Evolutionary conservation across 2,888 invertebrate species (phyloP), one percentile per base, ranked within the genome.

Genomic region (Sarcophaga rosellei): DNA sequence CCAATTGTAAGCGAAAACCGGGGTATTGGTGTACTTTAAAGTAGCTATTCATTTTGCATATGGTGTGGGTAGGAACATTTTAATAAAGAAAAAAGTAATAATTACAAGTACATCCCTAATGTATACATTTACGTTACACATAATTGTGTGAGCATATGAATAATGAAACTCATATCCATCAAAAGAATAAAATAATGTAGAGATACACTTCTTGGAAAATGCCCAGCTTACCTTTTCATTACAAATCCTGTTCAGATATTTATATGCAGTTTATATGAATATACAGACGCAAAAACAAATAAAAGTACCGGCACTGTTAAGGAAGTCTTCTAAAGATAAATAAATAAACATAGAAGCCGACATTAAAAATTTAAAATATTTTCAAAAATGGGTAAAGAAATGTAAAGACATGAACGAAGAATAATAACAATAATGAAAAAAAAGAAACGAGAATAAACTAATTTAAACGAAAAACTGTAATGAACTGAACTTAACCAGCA

Each of bases 341-440:
- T 79, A 70, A 79, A 79, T 47, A 77, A 72, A 78, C 73, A 73
- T 78, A 78, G 78, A 74, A 74, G 68, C 78, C 78, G 73, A 69
- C 77, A 83, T 83, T 83, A 83, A 83, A 78, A 78, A 78, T 83
- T 78, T 47, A 78, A 83, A 53, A 73, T 35, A 69, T 83, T 74
- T 45, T 62, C 68, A n/a, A 83, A 83, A 72, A 35, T 59, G 15
- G 0, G 17, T 53, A 53, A 12, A 53, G 53, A 53, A 53, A 15
- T 12, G 5, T 17, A 17, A 17, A 17, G 65, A 35, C 15, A 65
- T 53, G 53, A 53, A 53, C 15, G 17, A 53, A 53, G 53, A 53
- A 15, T 12, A 15, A 15, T 53, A 53, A 15, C 17, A 12, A 53
- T 53, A 53, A 45, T 8, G 15, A 69, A 47, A 45, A 44, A 70